Conservation (phyloP, 2,888 invertebrate species). For the Volucella zonaria region DNA sequence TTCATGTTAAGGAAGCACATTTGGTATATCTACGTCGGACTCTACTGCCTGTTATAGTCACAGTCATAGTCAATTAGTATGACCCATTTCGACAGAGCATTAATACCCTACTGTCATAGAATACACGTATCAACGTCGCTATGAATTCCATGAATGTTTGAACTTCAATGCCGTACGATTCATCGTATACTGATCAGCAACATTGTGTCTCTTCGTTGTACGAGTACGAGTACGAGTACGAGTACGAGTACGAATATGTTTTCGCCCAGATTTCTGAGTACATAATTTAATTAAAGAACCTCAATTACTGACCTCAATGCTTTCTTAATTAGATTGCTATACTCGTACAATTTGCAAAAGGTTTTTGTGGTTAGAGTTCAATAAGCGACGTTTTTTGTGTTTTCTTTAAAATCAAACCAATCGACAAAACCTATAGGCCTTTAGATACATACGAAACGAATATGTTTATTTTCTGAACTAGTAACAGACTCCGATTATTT, state of each 20-base stretch:
- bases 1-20: background rate
- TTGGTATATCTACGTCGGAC: constrained; percentile 22
- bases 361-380: constrained; percentile 41
- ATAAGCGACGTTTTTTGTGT: background rate
- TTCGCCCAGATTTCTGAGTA: constrained; percentile 9
- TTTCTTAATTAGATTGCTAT: constrained; percentile 45
- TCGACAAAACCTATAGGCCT: background rate
- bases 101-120: constrained; percentile 2
- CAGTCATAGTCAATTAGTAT: constrained; percentile 12
- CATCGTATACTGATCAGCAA: constrained; percentile 39
- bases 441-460: background rate
- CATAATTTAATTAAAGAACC: constrained; percentile 38
- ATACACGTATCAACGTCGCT: background rate
- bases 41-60: background rate
- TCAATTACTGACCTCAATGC: constrained; percentile 39
- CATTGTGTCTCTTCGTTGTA: background rate
- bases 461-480: background rate
- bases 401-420: background rate
- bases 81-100: constrained; percentile 58
- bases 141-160: constrained; percentile 8
- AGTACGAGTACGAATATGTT: background rate
- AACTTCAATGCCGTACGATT: constrained; percentile 20
- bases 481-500: background rate
- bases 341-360: constrained; percentile 40
- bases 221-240: background rate